Conservation (phyloP, 2,113 vertebrate genomes). For the Pollimyrus isidori region DNA sequence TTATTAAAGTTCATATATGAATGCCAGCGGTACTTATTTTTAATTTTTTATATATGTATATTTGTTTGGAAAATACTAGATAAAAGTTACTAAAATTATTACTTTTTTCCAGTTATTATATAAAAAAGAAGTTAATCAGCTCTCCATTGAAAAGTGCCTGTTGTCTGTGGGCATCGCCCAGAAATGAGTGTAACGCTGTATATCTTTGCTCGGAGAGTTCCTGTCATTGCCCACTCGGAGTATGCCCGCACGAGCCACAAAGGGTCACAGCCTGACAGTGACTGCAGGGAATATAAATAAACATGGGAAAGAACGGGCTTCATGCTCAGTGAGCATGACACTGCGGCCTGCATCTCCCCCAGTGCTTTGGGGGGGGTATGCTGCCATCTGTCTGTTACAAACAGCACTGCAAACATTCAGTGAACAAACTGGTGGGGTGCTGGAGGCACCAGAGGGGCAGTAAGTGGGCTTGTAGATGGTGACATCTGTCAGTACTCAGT, state of each 20-base stretch:
- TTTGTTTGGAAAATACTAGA: not conserved
- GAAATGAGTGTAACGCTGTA: not conserved
- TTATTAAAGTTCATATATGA: not conserved
- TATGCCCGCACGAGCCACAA: not conserved
- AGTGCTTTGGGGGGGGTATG: not conserved
- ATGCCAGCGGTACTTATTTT: not conserved
- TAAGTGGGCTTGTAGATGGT: not conserved
- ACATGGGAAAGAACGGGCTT: not conserved
- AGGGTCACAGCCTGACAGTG: not conserved
- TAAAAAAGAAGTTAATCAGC: not conserved
- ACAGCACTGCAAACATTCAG: not conserved
- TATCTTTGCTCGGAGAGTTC: not conserved
- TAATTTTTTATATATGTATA: not conserved
- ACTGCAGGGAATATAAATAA: not conserved
- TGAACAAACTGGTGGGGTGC: not conserved
- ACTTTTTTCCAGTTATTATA: not conserved
- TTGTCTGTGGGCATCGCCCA: not conserved
- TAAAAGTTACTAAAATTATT: not conserved
- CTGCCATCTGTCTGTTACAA: constrained; percentile 1
- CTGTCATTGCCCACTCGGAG: not conserved
- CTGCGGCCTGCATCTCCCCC: not conserved
- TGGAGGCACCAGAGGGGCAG: no score
- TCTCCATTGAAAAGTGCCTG: not conserved
- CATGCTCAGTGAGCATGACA: constrained; percentile 10
- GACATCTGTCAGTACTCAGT: not conserved